phyloP scores from a whole-genome alignment of 2,113 vertebrate species.

The Piliocolobus tephrosceles region DNA sequence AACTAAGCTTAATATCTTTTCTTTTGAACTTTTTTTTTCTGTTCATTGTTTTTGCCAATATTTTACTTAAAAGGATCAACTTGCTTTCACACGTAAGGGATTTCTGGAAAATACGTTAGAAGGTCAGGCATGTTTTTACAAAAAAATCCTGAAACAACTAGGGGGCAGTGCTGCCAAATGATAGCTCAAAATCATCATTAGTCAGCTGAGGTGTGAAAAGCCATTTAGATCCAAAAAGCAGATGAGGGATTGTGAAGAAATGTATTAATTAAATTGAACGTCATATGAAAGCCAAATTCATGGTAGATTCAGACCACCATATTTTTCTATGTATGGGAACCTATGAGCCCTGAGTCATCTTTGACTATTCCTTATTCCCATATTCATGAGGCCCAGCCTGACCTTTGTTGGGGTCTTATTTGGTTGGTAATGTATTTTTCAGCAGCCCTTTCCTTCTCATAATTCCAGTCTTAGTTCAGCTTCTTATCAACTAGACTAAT shows the following conservation, averaged over 20 bases:
- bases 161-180: not conserved
- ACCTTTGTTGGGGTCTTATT: not conserved
- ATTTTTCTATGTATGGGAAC: not conserved
- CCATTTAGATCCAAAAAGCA: not conserved
- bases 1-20: not conserved
- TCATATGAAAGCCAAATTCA: not conserved
- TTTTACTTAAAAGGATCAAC: not conserved
- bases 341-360: not conserved
- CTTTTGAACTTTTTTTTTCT: not conserved
- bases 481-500: not conserved
- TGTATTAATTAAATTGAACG: not conserved
- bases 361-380: not conserved
- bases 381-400: not conserved
- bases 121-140: not conserved
- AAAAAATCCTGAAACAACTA: not conserved
- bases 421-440: not conserved
- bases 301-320: not conserved
- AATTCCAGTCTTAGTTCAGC: not conserved
- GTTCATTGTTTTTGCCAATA: not conserved
- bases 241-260: not conserved
- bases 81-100: not conserved
- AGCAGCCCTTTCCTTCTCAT: not conserved
- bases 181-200: not conserved
- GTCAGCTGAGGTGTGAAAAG: not conserved
- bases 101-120: not conserved